Evolutionary conservation across 2,888 invertebrate genomes (phyloP).

Genomic region (Meandrusa payeni): DNA sequence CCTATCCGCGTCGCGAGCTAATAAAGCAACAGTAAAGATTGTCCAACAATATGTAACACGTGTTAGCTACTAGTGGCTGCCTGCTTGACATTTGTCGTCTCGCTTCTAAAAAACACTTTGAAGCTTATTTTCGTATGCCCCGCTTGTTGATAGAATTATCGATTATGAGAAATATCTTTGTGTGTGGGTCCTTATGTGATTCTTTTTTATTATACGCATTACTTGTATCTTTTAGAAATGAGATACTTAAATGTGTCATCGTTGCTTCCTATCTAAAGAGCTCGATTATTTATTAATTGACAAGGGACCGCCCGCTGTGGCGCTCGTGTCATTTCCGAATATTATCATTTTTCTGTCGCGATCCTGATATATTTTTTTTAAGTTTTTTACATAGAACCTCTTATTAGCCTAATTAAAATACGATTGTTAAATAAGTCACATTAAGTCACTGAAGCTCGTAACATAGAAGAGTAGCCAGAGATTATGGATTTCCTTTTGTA

Average conservation of each 20-base stretch:
- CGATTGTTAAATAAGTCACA: no score
- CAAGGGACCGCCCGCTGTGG: slow-evolving; percentile 35
- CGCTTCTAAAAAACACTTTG: slow-evolving; percentile 76
- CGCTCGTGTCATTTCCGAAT: slow-evolving; percentile 34
- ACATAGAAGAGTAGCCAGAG: no score
- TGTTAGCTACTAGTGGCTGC: slow-evolving; percentile 68
- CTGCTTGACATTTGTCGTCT: slow-evolving; percentile 72
- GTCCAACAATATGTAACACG: slow-evolving; percentile 76
- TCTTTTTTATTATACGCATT: slow-evolving; percentile 56
- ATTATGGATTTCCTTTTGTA: no score
- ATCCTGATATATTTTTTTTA: slow-evolving; percentile 6
- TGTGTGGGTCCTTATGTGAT: slow-evolving; percentile 62
- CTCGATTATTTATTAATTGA: slow-evolving; percentile 56
- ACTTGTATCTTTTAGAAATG: slow-evolving; percentile 65
- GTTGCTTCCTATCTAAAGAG: slow-evolving; percentile 67
- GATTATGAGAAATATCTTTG: slow-evolving; percentile 72
- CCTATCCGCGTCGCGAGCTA: slow-evolving; percentile 56
- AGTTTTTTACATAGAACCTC: slow-evolving; percentile 1
- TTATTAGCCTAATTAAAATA: no score
- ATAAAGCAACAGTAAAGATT: slow-evolving; percentile 75
- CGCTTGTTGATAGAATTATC: slow-evolving; percentile 73
- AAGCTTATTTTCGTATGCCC: slow-evolving; percentile 77
- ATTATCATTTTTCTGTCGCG: slow-evolving; percentile 26
- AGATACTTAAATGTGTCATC: slow-evolving; percentile 75
- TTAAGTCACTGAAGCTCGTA: no score